Percentiles rank a stretch among this genome's conserved stretches.
Evolutionary conservation across 2,797 vertebrate species (phyloP).

Genomic region (Epinephelus coioides): DNA sequence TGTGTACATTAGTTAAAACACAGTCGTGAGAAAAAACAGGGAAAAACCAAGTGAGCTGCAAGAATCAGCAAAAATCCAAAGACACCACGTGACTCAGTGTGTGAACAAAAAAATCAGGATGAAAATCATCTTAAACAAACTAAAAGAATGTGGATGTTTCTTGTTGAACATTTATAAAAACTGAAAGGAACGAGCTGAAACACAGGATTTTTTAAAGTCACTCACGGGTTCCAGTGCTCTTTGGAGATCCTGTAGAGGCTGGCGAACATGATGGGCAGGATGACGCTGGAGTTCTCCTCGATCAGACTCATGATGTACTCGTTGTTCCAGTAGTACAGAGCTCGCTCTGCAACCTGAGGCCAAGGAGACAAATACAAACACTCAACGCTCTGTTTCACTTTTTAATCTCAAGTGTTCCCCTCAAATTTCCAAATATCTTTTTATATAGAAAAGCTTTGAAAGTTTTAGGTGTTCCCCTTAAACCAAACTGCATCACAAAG

Average conservation of each 20-base stretch:
- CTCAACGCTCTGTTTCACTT: not conserved
- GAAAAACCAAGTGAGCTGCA: not conserved
- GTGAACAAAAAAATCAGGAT: not conserved
- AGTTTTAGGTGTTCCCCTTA: not conserved
- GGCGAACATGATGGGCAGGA: slow-evolving; percentile 99
- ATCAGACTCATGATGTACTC: slow-evolving; percentile 99
- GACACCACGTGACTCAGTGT: not conserved
- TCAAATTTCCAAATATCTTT: not conserved
- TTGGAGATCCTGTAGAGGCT: slow-evolving; percentile 99
- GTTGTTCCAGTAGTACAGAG: slow-evolving; percentile 99
- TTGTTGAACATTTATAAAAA: not conserved
- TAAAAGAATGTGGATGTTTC: not conserved
- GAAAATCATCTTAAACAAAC: not conserved
- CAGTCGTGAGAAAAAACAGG: not conserved
- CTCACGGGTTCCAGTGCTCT: slow-evolving; percentile 99
- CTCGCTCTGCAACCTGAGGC: slow-evolving; percentile 94
- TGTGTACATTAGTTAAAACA: not conserved
- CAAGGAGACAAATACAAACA: slow-evolving; percentile 1
- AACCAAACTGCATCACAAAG: not conserved
- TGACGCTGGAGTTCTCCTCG: slow-evolving; percentile 98
- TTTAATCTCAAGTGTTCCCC: not conserved
- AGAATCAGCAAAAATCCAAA: not conserved
- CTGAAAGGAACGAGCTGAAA: too few species aligned
- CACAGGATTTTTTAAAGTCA: slow-evolving; percentile 18
- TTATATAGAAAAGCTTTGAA: not conserved